Conservation (phyloP, 2,888 invertebrate genomes). For the Phorcus lineatus region DNA sequence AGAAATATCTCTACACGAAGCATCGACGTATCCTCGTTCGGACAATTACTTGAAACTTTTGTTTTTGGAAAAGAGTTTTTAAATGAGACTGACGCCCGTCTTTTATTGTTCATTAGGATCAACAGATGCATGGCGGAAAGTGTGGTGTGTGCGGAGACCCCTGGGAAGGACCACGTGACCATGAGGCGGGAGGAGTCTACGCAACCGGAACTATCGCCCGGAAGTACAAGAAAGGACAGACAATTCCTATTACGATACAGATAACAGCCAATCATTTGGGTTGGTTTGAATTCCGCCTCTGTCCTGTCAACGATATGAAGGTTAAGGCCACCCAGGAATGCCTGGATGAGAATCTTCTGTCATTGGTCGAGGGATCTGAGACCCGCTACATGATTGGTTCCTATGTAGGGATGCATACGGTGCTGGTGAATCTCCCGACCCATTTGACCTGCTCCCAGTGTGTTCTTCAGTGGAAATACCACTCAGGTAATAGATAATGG, state of each 20-base stretch:
- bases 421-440: background rate
- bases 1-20: no score
- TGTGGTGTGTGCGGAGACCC: background rate
- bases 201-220: background rate
- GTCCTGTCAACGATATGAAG: conserved; percentile 5
- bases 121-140: background rate
- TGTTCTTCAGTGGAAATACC: background rate
- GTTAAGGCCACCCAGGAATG: background rate
- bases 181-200: background rate
- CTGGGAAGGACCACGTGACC: background rate
- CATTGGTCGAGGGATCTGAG: background rate
- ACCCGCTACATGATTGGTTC: background rate
- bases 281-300: background rate
- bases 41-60: no score
- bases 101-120: background rate
- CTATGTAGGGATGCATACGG: background rate
- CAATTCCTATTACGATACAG: conserved; percentile 1
- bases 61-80: no score
- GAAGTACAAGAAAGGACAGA: conserved; percentile 1
- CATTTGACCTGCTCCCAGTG: background rate
- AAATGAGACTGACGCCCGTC: no score
- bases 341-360: background rate
- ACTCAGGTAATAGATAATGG: background rate
- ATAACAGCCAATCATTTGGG: background rate
- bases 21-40: no score